Conservation (phyloP, 2,888 invertebrate species). For the Tachina grossa region DNA sequence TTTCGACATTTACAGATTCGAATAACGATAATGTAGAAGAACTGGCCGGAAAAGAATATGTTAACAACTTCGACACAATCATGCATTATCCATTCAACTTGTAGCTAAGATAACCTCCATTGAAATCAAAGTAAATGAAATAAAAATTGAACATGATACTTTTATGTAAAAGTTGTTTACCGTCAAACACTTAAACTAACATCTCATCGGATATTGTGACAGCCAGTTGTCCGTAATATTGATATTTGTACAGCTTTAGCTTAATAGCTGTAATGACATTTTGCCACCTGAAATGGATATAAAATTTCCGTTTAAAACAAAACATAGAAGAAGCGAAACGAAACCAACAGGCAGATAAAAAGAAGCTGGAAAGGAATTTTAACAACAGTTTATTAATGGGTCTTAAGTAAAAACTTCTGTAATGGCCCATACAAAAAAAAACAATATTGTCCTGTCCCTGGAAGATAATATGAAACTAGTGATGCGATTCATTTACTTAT, state of each 20-base stretch:
- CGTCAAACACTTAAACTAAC: conserved; percentile 27
- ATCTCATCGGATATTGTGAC: neutral
- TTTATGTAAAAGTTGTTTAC: conserved; percentile 27
- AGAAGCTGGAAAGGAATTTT: conserved; percentile 37
- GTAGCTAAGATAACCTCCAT: neutral
- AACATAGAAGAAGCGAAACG: conserved; percentile 14
- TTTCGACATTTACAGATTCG: too few species aligned
- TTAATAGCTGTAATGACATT: conserved; percentile 58
- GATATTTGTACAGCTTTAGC: conserved; percentile 58
- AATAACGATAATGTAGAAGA: too few species aligned
- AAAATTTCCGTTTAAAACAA: conserved; percentile 28
- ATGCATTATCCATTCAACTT: neutral
- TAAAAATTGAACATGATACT: conserved; percentile 26
- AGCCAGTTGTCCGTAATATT: conserved; percentile 38
- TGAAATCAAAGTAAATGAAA: neutral
- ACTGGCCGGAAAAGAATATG: too few species aligned
- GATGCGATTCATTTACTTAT: neutral
- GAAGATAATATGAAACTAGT: conserved; percentile 17
- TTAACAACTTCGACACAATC: too few species aligned
- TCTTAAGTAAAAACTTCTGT: conserved; percentile 51
- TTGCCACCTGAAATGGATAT: conserved; percentile 48
- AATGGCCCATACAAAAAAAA: neutral
- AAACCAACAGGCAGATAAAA: conserved; percentile 15
- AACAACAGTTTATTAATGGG: conserved; percentile 56
- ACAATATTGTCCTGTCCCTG: conserved; percentile 31